These are phyloP conservation scores for Phalacrocorax carbo DNA, from an alignment of 2,113 vertebrate species.

Conservation along the genomic window DNA sequence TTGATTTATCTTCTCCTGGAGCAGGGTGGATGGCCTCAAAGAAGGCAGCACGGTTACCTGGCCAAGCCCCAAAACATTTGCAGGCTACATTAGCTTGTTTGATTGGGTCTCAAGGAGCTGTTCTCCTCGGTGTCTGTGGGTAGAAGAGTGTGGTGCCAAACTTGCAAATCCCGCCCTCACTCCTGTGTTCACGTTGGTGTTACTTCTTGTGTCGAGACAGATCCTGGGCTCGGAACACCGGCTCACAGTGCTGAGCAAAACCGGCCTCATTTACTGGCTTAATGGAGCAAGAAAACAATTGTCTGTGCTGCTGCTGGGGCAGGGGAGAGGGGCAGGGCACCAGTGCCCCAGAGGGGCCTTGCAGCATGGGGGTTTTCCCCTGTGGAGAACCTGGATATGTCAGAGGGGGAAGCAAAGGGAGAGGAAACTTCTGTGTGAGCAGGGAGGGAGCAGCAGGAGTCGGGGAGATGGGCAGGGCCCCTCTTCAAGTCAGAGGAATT, in stretches of 20 bases:
- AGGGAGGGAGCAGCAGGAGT: background rate
- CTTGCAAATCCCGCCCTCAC: background rate
- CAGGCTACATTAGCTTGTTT: conserved; percentile 22
- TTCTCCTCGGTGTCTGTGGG: background rate
- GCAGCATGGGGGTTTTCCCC: background rate
- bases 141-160: conserved; percentile 29
- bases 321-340: background rate
- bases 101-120: conserved; percentile 16
- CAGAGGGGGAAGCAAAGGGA: background rate
- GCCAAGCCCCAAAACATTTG: conserved; percentile 48
- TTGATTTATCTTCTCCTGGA: conserved; percentile 74
- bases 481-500: background rate
- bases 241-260: background rate
- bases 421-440: background rate
- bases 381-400: background rate
- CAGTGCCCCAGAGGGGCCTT: background rate
- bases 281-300: conserved; percentile 28
- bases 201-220: background rate
- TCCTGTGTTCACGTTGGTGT: background rate
- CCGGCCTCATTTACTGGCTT: conserved; percentile 43
- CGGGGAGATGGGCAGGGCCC: background rate
- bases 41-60: conserved; percentile 44
- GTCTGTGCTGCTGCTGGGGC: background rate
- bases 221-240: background rate
- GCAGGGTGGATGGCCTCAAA: conserved; percentile 42